A percentile compares a stretch with the other conserved stretches of the same genome.
Evolutionary conservation across 2,888 invertebrate genomes (phyloP).

Genomic region (Calameuta idolon): DNA sequence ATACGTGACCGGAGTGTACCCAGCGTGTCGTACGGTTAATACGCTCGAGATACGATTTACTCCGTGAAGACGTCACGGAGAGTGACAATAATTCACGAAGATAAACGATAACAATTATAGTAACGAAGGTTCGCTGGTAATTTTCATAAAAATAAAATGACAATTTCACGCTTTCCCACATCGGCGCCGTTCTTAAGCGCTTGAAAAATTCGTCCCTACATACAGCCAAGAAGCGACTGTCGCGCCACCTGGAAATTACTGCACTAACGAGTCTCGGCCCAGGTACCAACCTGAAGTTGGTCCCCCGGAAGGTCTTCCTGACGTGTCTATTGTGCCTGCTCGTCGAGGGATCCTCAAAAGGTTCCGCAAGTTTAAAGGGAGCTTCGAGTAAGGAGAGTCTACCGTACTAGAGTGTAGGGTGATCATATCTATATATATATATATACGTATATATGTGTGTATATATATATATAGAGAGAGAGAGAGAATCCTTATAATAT

Average conservation of each 20-base stretch:
- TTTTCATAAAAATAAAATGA: background rate
- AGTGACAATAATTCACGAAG: background rate
- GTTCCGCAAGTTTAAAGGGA: background rate
- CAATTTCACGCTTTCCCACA: background rate
- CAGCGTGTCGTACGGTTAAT: background rate
- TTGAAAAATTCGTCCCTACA: background rate
- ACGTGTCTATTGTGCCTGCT: background rate
- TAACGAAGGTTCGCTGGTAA: background rate
- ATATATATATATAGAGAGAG: no score
- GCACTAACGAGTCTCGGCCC: background rate
- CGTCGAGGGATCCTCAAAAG: background rate
- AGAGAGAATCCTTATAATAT: background rate
- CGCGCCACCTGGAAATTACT: background rate
- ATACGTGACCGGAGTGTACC: background rate
- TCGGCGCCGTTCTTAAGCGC: fast-evolving
- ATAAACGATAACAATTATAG: background rate
- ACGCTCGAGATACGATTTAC: background rate
- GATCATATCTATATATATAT: no score
- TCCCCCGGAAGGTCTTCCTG: background rate
- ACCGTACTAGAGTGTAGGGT: background rate
- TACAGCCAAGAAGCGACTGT: background rate
- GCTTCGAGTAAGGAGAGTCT: background rate
- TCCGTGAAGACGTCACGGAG: background rate
- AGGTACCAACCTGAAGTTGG: background rate
- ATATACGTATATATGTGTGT: no score